Evolutionary conservation across 1,140 invertebrate species (phyloP), one percentile per base, ranked within the genome.

Genomic region (Latrodectus geometricus): DNA sequence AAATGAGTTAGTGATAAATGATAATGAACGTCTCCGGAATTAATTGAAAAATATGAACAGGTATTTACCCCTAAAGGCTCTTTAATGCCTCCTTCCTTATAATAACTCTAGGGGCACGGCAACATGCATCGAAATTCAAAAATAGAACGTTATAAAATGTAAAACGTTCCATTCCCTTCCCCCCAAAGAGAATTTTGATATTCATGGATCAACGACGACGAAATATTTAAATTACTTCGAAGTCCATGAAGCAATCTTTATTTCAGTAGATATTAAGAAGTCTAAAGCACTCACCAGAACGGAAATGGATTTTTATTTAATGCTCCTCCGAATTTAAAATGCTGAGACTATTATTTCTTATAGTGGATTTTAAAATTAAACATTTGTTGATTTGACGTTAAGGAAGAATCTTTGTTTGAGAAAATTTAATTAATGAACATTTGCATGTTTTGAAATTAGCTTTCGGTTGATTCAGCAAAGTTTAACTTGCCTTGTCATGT

Each of bases 41-140:
- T 84, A 84, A 84, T 84, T 84, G 82, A 84, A 75, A 84, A 84
- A 76, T 84, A 76, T 84, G 61, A 84, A 84, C 50, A 54, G 52
- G 56, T 35, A 65, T 83, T 74, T 83, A 17, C 12, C 17, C 35
- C 15, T 1, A 9, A 17, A 0, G 23, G 74, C 70, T 15, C 35
- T 15, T 48, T 73, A 48, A 73, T 49, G 11, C 54, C 17, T 17
- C 8, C 11, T 14, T 17, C 54, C 54, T 17, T 61, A 17, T 14
- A 61, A 61, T 61, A 61, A 61, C 54, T 61, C 54, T 8, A 61
- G 54, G 54, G 54, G 17, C 17, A 61, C 17, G 54, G 54, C 54
- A 61, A 61, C 54, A 69, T 72, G 21, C 48, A 70, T 81, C 70
- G 49, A 66, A 72, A 70, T 81, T 81, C 68, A 81, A 72, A 66